A percentile compares a stretch with the other conserved stretches of the same genome.
Evolutionary conservation across 2,113 vertebrate genomes (phyloP).

Genomic region (Anser brachyrhynchus): DNA sequence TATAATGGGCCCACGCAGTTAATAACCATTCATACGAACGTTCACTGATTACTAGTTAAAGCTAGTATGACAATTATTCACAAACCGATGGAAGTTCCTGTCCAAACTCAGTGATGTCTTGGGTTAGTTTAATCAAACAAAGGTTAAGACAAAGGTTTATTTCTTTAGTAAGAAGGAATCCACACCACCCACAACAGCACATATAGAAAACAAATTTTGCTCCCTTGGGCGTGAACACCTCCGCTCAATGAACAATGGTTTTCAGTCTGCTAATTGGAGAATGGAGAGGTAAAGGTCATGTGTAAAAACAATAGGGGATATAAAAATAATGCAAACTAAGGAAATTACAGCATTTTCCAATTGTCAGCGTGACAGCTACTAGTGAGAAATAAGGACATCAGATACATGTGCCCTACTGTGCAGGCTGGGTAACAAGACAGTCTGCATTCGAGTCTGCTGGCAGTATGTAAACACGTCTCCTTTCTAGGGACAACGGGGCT

Average conservation of each 20-base stretch:
- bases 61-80: not conserved
- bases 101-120: constrained; percentile 26
- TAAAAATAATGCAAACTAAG: constrained; percentile 71
- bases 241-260: constrained; percentile 70
- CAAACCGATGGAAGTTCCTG: constrained; percentile 27
- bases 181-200: constrained; percentile 31
- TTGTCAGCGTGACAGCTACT: constrained; percentile 63
- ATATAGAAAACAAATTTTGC: constrained; percentile 49
- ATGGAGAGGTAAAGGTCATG: constrained; percentile 66
- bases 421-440: constrained; percentile 53
- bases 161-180: constrained; percentile 52
- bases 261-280: constrained; percentile 70
- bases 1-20: not conserved
- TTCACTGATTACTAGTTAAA: constrained; percentile 17
- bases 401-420: constrained; percentile 1
- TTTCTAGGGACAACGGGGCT: not conserved
- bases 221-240: constrained; percentile 55
- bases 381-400: constrained; percentile 52
- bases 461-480: constrained; percentile 33
- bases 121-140: constrained; percentile 39
- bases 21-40: not conserved
- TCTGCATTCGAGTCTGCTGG: not conserved
- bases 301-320: constrained; percentile 76
- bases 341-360: constrained; percentile 67
- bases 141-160: constrained; percentile 45